A percentile compares a stretch with the other conserved stretches of the same genome.
phyloP scores from a whole-genome alignment of 2,797 vertebrate species.

The Chelon labrosus region DNA sequence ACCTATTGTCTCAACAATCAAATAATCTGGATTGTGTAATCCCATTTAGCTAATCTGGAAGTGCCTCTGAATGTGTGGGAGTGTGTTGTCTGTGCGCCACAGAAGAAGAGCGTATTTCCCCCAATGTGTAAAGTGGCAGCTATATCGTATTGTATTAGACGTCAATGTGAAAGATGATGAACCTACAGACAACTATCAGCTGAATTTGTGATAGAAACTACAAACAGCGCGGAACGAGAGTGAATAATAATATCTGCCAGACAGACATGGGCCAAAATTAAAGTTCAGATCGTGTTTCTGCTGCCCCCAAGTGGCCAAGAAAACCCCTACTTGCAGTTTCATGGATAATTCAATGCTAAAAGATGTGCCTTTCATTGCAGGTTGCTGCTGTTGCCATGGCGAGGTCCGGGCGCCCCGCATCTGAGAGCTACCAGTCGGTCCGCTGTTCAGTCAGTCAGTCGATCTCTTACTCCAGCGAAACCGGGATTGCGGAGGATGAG shows the following conservation, averaged over 20 bases:
- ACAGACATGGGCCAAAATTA: no score
- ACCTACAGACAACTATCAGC: neutral
- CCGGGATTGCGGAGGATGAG: slow-evolving; percentile 52
- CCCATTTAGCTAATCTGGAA: slow-evolving; percentile 72
- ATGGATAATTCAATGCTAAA: neutral
- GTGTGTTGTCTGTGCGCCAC: slow-evolving; percentile 2
- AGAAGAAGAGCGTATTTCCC: no score
- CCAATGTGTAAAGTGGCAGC: neutral
- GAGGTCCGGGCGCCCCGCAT: slow-evolving; percentile 76
- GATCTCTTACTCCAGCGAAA: slow-evolving; percentile 59
- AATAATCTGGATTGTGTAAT: slow-evolving; percentile 78
- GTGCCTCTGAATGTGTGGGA: slow-evolving; percentile 28
- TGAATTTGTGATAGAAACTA: neutral
- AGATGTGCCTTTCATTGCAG: slow-evolving; percentile 24
- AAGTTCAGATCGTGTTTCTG: neutral
- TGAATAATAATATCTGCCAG: no score
- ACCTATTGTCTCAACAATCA: slow-evolving; percentile 62
- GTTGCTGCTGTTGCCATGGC: slow-evolving; percentile 82
- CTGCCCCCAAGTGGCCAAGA: neutral
- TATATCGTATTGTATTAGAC: neutral
- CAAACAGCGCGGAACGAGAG: no score
- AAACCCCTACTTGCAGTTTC: neutral
- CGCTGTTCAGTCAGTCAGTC: slow-evolving; percentile 62
- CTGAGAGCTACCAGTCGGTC: slow-evolving; percentile 78
- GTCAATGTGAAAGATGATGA: neutral